These are phyloP conservation scores for Pandemis heparana DNA, from an alignment of 2,888 invertebrate genomes.

Conservation along the genomic window DNA sequence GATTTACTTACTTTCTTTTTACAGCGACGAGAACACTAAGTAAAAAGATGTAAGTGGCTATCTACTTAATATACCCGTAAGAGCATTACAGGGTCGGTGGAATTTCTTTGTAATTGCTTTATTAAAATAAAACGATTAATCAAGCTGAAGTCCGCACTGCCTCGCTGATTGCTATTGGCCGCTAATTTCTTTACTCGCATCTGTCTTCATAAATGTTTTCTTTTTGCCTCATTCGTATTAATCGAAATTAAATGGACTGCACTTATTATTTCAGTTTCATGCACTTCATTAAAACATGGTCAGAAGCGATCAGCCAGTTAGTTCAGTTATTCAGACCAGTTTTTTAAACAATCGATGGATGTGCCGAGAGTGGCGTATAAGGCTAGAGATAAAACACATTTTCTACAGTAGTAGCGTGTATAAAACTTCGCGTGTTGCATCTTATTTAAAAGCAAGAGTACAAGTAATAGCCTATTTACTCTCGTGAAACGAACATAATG, in stretches of 20 bases:
- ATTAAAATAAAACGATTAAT: constrained; percentile 68
- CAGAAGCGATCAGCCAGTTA: background rate
- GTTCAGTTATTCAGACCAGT: too few relatives aligned
- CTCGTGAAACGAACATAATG: constrained; percentile 39
- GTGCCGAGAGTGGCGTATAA: too few relatives aligned
- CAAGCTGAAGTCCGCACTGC: constrained; percentile 52
- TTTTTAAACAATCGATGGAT: too few relatives aligned
- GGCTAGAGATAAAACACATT: background rate
- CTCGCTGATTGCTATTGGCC: constrained; percentile 39
- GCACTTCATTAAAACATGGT: background rate
- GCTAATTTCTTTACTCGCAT: constrained; percentile 41
- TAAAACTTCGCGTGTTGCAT: constrained; percentile 32
- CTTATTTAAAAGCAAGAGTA: constrained; percentile 40
- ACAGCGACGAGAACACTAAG: background rate
- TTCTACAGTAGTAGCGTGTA: background rate
- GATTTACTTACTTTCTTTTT: background rate
- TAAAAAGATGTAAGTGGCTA: background rate
- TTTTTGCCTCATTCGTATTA: constrained; percentile 26
- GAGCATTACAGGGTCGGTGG: constrained; percentile 24
- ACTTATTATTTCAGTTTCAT: background rate
- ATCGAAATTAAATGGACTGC: constrained; percentile 24
- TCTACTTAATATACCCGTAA: background rate
- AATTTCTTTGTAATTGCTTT: constrained; percentile 54
- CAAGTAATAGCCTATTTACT: constrained; percentile 37
- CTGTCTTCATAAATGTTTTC: constrained; percentile 43